A percentile compares a stretch with the other conserved stretches of the same genome.
Evolutionary conservation across 1,140 invertebrate genomes (phyloP).

Genomic region (Pachypeltis micranthus): DNA sequence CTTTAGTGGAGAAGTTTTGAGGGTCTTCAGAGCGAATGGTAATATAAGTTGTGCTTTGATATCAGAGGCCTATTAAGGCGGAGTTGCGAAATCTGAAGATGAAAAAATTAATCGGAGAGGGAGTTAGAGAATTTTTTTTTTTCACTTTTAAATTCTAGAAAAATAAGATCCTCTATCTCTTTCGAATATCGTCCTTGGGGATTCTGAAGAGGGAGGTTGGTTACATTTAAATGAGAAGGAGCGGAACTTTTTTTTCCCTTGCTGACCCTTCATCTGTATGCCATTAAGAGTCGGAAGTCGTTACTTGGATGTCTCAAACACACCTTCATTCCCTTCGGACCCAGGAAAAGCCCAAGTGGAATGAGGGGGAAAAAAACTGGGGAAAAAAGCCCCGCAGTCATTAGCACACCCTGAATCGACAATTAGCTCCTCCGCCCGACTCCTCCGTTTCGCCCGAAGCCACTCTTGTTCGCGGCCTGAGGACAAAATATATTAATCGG

Average conservation of each 20-base stretch:
- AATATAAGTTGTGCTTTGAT: no score
- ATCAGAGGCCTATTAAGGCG: no score
- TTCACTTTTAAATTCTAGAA: no score
- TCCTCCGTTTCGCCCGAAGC: no score
- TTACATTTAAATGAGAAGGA: constrained; percentile 6
- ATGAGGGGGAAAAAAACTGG: constrained; percentile 5
- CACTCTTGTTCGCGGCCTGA: constrained; percentile 6
- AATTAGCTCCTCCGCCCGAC: constrained; percentile 6
- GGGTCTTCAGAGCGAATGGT: no score
- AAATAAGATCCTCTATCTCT: no score
- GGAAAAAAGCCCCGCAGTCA: constrained; percentile 5
- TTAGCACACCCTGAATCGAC: constrained; percentile 14
- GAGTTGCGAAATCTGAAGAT: no score
- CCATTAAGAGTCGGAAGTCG: constrained; percentile 9
- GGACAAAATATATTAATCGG: constrained; percentile 14
- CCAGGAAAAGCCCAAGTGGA: background rate
- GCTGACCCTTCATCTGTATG: constrained; percentile 14
- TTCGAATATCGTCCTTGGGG: no score
- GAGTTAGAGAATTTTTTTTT: no score
- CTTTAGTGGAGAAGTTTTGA: no score
- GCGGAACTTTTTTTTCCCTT: background rate
- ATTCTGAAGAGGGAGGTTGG: background rate
- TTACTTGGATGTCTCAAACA: constrained; percentile 11
- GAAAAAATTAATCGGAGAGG: no score
- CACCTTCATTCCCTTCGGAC: background rate